phyloP scores from a whole-genome alignment of 2,113 vertebrate genomes.

The Grammomys dolichurus region DNA sequence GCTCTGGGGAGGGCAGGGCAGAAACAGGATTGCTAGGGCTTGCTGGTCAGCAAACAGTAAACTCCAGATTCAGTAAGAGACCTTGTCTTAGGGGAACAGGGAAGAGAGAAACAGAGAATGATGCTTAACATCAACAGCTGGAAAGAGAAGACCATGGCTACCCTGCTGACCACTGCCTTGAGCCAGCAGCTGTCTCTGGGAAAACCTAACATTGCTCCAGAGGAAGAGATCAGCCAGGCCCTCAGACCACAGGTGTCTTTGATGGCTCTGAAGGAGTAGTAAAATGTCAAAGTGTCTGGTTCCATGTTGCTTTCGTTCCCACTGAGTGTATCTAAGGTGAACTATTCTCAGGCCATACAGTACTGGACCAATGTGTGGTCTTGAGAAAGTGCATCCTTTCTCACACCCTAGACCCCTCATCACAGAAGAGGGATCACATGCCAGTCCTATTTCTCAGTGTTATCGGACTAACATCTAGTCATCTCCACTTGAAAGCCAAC shows the following conservation, averaged over 20 bases:
- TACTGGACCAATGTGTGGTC: fast-evolving
- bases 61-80: background rate
- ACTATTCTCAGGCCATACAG: fast-evolving
- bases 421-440: background rate
- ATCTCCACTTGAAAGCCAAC: background rate
- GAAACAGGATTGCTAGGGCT: background rate
- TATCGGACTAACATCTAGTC: too few relatives aligned
- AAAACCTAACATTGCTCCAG: background rate
- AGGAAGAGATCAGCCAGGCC: background rate
- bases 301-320: fast-evolving
- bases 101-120: background rate
- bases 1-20: background rate
- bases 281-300: background rate
- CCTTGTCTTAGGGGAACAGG: background rate
- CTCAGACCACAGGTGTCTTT: background rate
- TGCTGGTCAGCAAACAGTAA: background rate
- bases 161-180: background rate
- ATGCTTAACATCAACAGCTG: background rate
- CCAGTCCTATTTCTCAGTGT: background rate
- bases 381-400: background rate
- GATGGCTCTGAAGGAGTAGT: background rate
- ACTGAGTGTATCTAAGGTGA: background rate
- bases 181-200: background rate
- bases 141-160: background rate
- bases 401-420: background rate